Conservation (phyloP, 2,797 vertebrate genomes). For the Helicolenus hilgendorfi region DNA sequence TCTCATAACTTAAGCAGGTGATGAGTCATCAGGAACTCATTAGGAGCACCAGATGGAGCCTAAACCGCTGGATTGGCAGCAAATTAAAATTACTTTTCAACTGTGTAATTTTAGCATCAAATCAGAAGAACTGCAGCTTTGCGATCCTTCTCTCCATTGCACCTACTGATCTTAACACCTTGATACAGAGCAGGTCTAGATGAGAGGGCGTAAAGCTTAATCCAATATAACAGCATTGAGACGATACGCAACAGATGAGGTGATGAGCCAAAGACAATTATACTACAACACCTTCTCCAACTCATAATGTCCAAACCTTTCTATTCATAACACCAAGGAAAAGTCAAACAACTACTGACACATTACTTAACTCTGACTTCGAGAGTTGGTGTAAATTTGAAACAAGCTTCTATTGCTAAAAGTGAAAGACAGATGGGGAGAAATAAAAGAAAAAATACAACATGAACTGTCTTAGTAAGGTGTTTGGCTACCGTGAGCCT, state of each 20-base stretch:
- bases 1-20: constrained; percentile 52
- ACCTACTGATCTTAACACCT: background rate
- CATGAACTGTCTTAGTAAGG: too few relatives aligned
- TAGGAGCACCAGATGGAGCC: constrained; percentile 54
- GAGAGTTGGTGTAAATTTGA: background rate
- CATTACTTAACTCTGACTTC: background rate
- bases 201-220: background rate
- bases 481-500: background rate
- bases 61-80: constrained; percentile 47
- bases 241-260: constrained; percentile 9
- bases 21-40: constrained; percentile 64
- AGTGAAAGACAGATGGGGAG: background rate
- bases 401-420: background rate
- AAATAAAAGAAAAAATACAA: background rate
- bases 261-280: background rate
- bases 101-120: constrained; percentile 53
- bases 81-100: constrained; percentile 57
- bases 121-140: constrained; percentile 12
- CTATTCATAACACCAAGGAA: background rate
- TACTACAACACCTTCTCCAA: background rate
- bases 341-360: background rate
- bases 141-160: background rate
- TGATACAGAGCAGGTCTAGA: background rate
- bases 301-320: background rate
- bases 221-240: background rate